Conservation (phyloP, 2,113 vertebrate genomes). For the Melospiza melodia region DNA sequence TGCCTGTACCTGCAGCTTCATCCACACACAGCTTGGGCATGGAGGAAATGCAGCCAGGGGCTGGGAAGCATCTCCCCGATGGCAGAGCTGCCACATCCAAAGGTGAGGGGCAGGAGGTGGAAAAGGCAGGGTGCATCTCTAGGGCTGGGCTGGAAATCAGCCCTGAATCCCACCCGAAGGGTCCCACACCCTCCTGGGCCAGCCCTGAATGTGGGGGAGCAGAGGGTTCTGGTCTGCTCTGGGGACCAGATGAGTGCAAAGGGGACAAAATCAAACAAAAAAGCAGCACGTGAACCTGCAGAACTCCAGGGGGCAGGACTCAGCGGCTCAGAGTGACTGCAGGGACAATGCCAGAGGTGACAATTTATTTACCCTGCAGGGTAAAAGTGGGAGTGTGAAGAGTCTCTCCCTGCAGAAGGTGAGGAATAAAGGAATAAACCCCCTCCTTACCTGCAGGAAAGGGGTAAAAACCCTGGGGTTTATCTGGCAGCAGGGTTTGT, state of each 20-base stretch:
- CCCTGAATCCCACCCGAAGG: background rate
- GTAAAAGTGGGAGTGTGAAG: background rate
- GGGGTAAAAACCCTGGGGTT: background rate
- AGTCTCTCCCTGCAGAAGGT: background rate
- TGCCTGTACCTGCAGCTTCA: background rate
- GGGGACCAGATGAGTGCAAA: background rate
- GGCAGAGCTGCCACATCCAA: too few species aligned
- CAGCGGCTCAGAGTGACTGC: rapidly evolving
- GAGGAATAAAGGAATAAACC: background rate
- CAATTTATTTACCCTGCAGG: background rate
- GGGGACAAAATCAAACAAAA: background rate
- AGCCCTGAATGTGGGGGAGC: background rate
- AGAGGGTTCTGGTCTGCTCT: background rate
- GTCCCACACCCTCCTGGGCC: background rate
- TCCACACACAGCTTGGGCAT: background rate
- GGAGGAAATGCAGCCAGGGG: rapidly evolving
- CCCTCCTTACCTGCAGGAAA: background rate
- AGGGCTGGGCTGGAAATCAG: background rate
- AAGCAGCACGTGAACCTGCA: rapidly evolving
- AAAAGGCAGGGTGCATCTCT: background rate
- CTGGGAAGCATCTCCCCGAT: background rate
- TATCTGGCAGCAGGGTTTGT: background rate
- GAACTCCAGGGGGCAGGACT: background rate
- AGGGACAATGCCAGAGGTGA: background rate
- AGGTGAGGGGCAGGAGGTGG: background rate